A percentile compares a stretch with the other conserved stretches of the same genome.
Conservation (phyloP, 2,888 invertebrate species). For the Pocota personata region DNA sequence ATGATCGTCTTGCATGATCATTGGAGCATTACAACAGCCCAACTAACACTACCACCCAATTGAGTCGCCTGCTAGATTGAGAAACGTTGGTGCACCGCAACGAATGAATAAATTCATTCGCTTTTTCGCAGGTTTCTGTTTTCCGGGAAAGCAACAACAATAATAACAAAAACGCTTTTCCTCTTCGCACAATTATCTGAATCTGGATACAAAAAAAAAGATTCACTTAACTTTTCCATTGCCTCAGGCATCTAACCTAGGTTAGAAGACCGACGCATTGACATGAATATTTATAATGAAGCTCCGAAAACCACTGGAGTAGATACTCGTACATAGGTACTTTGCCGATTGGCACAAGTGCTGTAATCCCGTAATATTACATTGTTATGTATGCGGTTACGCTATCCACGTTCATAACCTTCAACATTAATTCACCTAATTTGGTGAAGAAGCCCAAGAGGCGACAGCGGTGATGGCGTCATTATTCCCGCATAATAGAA, state of each 20-base stretch:
- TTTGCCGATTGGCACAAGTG: constrained; percentile 35
- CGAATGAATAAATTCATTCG: constrained; percentile 34
- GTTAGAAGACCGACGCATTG: constrained; percentile 54
- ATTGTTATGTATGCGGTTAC: constrained; percentile 12
- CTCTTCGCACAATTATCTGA: background rate
- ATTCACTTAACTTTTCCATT: constrained; percentile 27
- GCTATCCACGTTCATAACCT: constrained; percentile 45
- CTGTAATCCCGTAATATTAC: constrained; percentile 35
- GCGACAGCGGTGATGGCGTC: background rate
- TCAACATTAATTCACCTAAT: constrained; percentile 50
- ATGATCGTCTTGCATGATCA: constrained; percentile 49
- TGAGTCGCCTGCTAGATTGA: constrained; percentile 11
- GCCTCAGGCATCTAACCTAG: background rate
- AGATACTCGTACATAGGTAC: background rate
- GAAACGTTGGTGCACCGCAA: constrained; percentile 39
- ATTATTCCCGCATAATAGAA: constrained; percentile 10
- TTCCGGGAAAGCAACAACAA: constrained; percentile 27
- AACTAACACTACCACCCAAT: background rate
- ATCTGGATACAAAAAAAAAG: background rate
- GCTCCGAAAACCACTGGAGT: constrained; percentile 45
- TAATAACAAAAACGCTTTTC: no score
- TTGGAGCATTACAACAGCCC: constrained; percentile 55
- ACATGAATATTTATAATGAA: constrained; percentile 67
- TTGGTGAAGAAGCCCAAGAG: constrained; percentile 29
- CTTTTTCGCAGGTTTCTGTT: constrained; percentile 36